Percentiles rank a stretch among this genome's conserved stretches.
Conservation (phyloP, 2,797 vertebrate species). For the Enteromius treurensis region DNA sequence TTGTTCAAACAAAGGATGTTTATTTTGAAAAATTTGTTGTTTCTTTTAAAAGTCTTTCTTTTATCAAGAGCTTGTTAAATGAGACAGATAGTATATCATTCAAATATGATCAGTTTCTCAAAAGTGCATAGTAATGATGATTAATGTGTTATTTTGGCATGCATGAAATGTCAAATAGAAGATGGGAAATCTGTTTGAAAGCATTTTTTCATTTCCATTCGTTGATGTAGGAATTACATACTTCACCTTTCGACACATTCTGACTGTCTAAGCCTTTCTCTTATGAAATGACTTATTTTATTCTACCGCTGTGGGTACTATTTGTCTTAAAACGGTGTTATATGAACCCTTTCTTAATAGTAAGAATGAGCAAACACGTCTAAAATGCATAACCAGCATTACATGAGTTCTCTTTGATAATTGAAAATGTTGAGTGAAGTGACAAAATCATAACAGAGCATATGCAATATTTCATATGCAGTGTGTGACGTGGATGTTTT, state of each 20-base stretch:
- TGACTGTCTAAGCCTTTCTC: conserved; percentile 74
- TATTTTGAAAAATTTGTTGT: conserved; percentile 15
- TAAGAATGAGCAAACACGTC: conserved; percentile 15
- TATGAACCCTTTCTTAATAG: conserved; percentile 28
- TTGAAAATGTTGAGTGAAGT: background rate
- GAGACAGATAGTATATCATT: background rate
- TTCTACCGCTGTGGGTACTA: conserved; percentile 54
- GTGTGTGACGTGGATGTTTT: background rate
- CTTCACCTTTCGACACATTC: conserved; percentile 43
- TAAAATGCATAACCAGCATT: background rate
- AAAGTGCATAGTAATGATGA: conserved; percentile 75
- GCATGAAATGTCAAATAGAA: too few species aligned
- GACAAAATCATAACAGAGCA: background rate
- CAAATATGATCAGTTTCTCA: conserved; percentile 36
- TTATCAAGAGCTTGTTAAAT: background rate
- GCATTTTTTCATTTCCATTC: background rate
- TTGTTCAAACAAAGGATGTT: background rate
- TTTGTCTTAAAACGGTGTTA: conserved; percentile 45
- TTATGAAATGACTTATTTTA: conserved; percentile 54
- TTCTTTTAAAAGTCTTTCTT: conserved; percentile 3
- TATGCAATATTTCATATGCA: background rate
- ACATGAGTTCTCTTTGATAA: background rate
- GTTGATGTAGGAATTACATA: background rate
- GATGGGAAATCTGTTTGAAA: conserved; percentile 8
- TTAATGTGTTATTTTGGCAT: conserved; percentile 58